A percentile compares a stretch with the other conserved stretches of the same genome.
Evolutionary conservation across 2,888 invertebrate species (phyloP).

Genomic region (Crioceris asparagi): DNA sequence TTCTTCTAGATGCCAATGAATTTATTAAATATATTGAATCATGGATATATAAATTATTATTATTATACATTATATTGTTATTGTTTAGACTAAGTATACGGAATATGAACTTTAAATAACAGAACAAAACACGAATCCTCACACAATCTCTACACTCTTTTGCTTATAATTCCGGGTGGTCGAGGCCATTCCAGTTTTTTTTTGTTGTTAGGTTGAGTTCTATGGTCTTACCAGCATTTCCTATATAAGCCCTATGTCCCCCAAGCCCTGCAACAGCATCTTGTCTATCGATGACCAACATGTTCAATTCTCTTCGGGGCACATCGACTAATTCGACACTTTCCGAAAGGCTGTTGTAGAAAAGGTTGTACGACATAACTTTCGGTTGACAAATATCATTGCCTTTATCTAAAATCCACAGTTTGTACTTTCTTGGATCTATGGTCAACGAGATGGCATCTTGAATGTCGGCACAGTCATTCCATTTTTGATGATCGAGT

Average conservation of each 20-base stretch:
- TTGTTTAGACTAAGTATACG: no score
- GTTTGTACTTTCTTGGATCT: conserved; percentile 32
- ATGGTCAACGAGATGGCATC: conserved; percentile 35
- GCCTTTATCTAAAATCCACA: conserved; percentile 40
- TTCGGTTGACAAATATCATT: conserved; percentile 33
- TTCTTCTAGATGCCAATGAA: no score
- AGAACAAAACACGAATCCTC: no score
- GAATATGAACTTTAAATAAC: no score
- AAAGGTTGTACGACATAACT: conserved; percentile 36
- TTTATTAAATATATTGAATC: no score
- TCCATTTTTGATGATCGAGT: conserved; percentile 19
- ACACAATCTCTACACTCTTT: no score
- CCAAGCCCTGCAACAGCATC: conserved; percentile 22
- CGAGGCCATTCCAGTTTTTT: no score
- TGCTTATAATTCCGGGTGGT: no score
- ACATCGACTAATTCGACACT: conserved; percentile 20
- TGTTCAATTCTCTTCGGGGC: conserved; percentile 24
- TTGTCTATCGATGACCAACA: conserved; percentile 30
- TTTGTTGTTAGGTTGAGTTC: no score
- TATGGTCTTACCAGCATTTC: conserved; percentile 27
- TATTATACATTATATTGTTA: no score
- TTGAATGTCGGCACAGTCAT: conserved; percentile 32
- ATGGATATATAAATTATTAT: no score
- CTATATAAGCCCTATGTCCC: conserved; percentile 34
- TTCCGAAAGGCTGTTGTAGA: conserved; percentile 25